These are phyloP conservation scores for Zaprionus davidi DNA, from an alignment of 1,140 invertebrate species.

Conservation along the genomic window DNA sequence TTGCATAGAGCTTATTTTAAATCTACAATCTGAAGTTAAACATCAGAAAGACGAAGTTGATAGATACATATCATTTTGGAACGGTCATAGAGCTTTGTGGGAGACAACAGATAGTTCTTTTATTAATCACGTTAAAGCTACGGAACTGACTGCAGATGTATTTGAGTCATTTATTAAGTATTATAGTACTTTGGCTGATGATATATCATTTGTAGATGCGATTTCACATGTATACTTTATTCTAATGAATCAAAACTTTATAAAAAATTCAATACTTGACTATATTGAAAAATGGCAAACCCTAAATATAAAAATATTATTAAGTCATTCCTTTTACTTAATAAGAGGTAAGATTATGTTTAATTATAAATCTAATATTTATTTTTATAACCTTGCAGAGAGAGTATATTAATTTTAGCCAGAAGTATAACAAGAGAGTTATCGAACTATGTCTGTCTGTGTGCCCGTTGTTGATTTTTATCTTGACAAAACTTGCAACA, in stretches of 20 bases:
- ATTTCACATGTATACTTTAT: conserved; percentile 91
- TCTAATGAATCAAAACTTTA: conserved; percentile 88
- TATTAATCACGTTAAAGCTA: conserved; percentile 89
- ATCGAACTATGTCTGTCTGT: no score
- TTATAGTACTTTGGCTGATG: conserved; percentile 90
- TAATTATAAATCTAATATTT: no score
- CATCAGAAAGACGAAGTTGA: conserved; percentile 86
- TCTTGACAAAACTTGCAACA: no score
- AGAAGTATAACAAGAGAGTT: no score
- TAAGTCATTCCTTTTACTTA: conserved; percentile 86
- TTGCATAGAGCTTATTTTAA: conserved; percentile 86
- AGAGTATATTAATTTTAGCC: no score
- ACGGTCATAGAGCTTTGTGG: conserved; percentile 92
- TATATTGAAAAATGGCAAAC: conserved; percentile 92
- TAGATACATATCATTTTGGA: conserved; percentile 90
- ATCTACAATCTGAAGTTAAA: conserved; percentile 87
- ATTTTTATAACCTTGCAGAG: no score
- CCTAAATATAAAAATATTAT: conserved; percentile 88
- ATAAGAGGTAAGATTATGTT: conserved; percentile 53
- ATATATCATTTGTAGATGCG: conserved; percentile 90
- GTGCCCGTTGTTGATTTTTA: no score
- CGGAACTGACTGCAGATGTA: conserved; percentile 88
- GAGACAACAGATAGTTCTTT: conserved; percentile 91
- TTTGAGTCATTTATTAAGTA: conserved; percentile 91
- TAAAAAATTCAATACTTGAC: conserved; percentile 90